Evolutionary conservation across 1,140 invertebrate species (phyloP), one percentile per base, ranked within the genome.

Genomic region (Dendrolimus punctatus): DNA sequence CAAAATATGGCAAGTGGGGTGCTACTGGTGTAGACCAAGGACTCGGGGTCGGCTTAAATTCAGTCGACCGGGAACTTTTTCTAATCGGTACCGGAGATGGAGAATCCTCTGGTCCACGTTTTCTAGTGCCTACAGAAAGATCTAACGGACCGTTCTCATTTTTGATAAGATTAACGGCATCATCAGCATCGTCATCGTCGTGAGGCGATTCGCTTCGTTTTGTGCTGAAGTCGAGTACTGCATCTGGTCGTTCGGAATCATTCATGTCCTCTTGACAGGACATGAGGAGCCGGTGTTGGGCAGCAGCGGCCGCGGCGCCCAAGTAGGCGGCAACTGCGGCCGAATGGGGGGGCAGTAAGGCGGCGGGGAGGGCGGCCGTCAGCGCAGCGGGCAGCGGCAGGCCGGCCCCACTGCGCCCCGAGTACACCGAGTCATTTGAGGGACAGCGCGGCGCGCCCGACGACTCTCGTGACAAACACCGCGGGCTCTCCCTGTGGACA

Each of bases 21-120:
- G 94, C 92, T 5, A 94, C 91, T 2, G 93, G 92, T 0, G 93
- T 92, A 38, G 92, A 90, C 94, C 94, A 95, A 1, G 93, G 92
- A 0, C 92, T 91, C 2, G 92, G 88, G 6, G 90, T 87, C 0
- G 92, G 90, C 62, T 93, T 91, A 46, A 89, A 91, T 44, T 91
- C 92, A 1, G 89, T n/a, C 4, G 90, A 70, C 62, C 92, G 88
- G 2, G 91, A 90, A 46, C 91, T 91, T 62, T 94, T 93, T 41
- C 91, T 85, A 0, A 87, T 88, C 0, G 90, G 89, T 5, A 91
- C 90, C 0, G 90, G 89, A 5, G 90, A 88, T 0, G 92, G 90
- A 40, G 89, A 90, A 51, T 93, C 91, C 5, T 92, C 90, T 4
- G 91, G 88, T 9, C 91, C 91, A 49, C 93, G 83, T 65, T 95